phyloP scores from a whole-genome alignment of 2,113 vertebrate species.

The Gavialis gangeticus region DNA sequence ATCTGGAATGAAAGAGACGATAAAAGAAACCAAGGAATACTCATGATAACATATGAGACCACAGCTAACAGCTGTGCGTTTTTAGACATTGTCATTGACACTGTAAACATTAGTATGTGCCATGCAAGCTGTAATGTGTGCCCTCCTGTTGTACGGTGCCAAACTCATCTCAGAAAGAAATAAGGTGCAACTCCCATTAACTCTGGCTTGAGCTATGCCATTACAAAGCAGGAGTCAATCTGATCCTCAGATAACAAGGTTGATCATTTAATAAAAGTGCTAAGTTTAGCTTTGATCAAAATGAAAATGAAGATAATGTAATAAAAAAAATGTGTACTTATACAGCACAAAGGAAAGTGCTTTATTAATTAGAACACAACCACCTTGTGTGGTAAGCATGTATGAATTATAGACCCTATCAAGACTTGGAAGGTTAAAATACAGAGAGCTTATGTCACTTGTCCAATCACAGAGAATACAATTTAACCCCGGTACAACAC shows the following conservation, averaged over 20 bases:
- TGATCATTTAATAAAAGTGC: not conserved
- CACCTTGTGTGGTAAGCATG: not conserved
- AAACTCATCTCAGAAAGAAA: not conserved
- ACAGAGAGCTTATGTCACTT: not conserved
- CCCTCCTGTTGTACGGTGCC: not conserved
- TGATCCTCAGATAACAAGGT: not conserved
- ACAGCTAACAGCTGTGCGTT: not conserved
- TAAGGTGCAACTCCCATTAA: not conserved
- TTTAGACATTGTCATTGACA: conserved; percentile 11
- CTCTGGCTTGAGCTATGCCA: not conserved
- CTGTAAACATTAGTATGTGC: conserved; percentile 1
- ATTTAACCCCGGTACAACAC: not conserved
- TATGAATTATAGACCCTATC: not conserved
- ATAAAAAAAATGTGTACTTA: not conserved
- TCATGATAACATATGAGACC: not conserved
- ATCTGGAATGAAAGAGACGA: not conserved
- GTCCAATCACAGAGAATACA: not conserved
- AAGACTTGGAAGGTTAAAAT: not conserved
- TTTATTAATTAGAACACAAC: not conserved
- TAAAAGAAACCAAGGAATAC: not conserved
- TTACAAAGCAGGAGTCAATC: not conserved
- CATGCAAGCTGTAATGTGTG: not conserved
- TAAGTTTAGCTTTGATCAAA: not conserved
- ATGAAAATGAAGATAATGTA: not conserved
- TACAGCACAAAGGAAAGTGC: not conserved